Evolutionary conservation across 2,113 vertebrate genomes (phyloP), one percentile per base, ranked within the genome.

Genomic region (Argyrosomus japonicus): DNA sequence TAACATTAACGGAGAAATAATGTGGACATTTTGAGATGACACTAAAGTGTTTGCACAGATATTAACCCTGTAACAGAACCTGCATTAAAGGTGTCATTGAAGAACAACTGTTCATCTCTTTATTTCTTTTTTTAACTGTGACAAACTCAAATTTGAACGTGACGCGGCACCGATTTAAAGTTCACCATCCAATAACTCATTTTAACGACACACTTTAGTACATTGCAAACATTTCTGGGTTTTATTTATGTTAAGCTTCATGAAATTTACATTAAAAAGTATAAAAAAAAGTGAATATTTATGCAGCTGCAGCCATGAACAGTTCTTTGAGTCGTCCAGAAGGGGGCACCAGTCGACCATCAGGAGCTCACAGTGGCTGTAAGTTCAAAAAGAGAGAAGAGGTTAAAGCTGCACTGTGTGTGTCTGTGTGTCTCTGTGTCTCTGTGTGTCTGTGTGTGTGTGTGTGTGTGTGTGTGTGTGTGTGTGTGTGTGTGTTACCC

Each of bases 41-140:
- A 18, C 53, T 58, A 3, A 61, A 50, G 45, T 53, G 75, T 74
- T 80, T 86, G 47, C 89, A 50, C 29, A 50, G 17, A 70, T 27
- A 70, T 83, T 3, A 68, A 56, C 21, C 45, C 0, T 70, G 18
- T 64, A n/a, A 51, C 19, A 29, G 13, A 63, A 43, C 17, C 4
- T 74, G 27, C 45, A 92, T 74, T 91, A 89, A 92, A 90, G 29
- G 48, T 71, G 27, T 68, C 25, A 81, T 47, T 67, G 21, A 61
- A 77, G 14, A 48, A 45, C 1, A 64, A 65, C 13, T 9, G 36
- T 1, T 8, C 36, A 40, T 40, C 36, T 40, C 8, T 17, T 9
- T 79, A 23, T 78, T 11, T 2, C 81, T 48, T 58, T 0, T 69
- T 65, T 84, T 70, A 62, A 27, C 12, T 17, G 8, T 13, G 8